A percentile compares a stretch with the other conserved stretches of the same genome.
These are phyloP conservation scores for Python bivittatus DNA, from an alignment of 2,113 vertebrate genomes.

Conservation along the genomic window DNA sequence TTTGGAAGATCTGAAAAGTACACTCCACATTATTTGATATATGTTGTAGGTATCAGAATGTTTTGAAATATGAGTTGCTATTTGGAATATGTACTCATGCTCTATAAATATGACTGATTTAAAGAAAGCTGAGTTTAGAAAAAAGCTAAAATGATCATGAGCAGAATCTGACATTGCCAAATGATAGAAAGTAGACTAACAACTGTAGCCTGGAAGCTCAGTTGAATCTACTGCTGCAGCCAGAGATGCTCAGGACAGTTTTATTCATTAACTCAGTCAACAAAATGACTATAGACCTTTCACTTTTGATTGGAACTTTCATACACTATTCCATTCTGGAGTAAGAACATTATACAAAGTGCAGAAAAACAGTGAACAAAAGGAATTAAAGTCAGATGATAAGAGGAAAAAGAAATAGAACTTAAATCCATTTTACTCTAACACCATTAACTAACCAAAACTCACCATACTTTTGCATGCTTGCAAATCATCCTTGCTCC, in stretches of 20 bases:
- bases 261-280: not conserved
- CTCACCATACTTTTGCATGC: not conserved
- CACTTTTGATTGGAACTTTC: not conserved
- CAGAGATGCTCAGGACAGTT: not conserved
- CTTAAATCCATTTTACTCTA: not conserved
- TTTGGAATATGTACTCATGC: conserved; percentile 10
- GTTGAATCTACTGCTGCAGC: not conserved
- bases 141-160: not conserved
- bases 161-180: not conserved
- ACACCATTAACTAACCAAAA: too few relatives aligned
- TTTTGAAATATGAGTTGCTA: conserved; percentile 43
- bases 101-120: not conserved
- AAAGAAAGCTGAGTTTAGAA: not conserved
- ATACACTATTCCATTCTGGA: not conserved
- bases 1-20: conserved; percentile 40
- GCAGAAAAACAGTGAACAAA: not conserved
- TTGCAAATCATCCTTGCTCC: not conserved
- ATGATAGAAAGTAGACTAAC: not conserved
- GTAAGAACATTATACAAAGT: not conserved
- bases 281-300: not conserved
- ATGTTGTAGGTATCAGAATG: conserved; percentile 49
- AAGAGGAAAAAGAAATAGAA: not conserved
- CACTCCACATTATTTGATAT: conserved; percentile 26
- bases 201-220: not conserved
- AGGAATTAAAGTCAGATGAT: not conserved